Evolutionary conservation across 2,113 vertebrate genomes (phyloP).

Genomic region (Hiodon alosoides): DNA sequence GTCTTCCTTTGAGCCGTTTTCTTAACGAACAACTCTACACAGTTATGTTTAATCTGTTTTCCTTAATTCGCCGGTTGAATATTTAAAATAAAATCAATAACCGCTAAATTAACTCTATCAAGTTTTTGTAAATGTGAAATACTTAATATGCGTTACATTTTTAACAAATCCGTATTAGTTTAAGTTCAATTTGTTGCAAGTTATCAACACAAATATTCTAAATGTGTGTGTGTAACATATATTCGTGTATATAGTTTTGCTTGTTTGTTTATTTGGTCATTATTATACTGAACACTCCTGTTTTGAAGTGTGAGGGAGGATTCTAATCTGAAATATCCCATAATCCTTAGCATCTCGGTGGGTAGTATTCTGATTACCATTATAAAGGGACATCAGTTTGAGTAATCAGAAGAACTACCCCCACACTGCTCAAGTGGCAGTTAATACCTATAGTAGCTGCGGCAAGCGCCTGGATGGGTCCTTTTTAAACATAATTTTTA

Average conservation of each 20-base stretch:
- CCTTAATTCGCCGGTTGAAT: not conserved
- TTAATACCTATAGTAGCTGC: constrained; percentile 61
- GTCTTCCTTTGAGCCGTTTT: not conserved
- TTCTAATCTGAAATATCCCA: constrained; percentile 52
- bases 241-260: not conserved
- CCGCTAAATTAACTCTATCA: not conserved
- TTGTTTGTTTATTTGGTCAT: constrained; percentile 1
- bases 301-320: constrained; percentile 34
- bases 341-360: constrained; percentile 55
- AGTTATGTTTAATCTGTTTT: constrained; percentile 6
- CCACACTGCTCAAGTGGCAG: constrained; percentile 55
- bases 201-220: too few species aligned
- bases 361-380: constrained; percentile 70
- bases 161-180: not conserved
- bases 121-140: not conserved
- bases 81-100: not conserved
- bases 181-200: not conserved
- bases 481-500: not conserved
- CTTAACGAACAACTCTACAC: not conserved
- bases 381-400: constrained; percentile 69
- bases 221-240: not conserved
- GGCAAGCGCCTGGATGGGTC: constrained; percentile 43
- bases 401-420: constrained; percentile 63
- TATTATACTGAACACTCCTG: not conserved
- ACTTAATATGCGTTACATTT: too few species aligned